Percentiles rank a stretch among this genome's conserved stretches.
These are phyloP conservation scores for Leptarthrus brevirostris DNA, from an alignment of 2,888 invertebrate genomes.

Conservation along the genomic window DNA sequence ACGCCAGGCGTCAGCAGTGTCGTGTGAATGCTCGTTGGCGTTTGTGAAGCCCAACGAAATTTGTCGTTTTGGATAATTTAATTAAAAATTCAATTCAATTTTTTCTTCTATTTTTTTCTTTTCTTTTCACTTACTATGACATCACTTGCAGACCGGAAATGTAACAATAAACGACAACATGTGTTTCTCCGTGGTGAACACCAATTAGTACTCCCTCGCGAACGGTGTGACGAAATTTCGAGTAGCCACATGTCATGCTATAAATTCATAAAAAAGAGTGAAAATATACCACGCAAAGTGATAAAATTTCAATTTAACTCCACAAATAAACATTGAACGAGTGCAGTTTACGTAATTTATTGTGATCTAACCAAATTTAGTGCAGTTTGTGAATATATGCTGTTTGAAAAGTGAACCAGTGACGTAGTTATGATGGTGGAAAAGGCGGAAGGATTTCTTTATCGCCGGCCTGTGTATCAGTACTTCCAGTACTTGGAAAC, in stretches of 20 bases:
- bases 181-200: conserved; percentile 28
- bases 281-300: too few relatives aligned
- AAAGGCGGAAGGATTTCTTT: conserved; percentile 82
- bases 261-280: not conserved
- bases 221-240: conserved; percentile 28
- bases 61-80: conserved; percentile 22
- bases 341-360: not conserved
- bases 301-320: too few relatives aligned
- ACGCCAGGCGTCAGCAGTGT: not conserved
- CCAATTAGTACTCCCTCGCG: conserved; percentile 33
- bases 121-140: not conserved
- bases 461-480: conserved; percentile 83
- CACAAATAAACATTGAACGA: not conserved
- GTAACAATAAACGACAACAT: conserved; percentile 47
- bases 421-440: conserved; percentile 73
- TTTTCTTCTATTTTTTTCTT: conserved; percentile 5
- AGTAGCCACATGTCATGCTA: conserved; percentile 22
- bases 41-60: conserved; percentile 11
- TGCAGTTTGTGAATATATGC: not conserved
- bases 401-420: conserved; percentile 53
- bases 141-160: conserved; percentile 40
- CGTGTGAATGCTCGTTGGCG: conserved; percentile 1
- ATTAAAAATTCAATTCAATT: conserved; percentile 27
- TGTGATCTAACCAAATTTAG: not conserved
- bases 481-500: conserved; percentile 86